Evolutionary conservation across 2,113 vertebrate genomes (phyloP), one percentile per base, ranked within the genome.

Genomic region (Hassar affinis): DNA sequence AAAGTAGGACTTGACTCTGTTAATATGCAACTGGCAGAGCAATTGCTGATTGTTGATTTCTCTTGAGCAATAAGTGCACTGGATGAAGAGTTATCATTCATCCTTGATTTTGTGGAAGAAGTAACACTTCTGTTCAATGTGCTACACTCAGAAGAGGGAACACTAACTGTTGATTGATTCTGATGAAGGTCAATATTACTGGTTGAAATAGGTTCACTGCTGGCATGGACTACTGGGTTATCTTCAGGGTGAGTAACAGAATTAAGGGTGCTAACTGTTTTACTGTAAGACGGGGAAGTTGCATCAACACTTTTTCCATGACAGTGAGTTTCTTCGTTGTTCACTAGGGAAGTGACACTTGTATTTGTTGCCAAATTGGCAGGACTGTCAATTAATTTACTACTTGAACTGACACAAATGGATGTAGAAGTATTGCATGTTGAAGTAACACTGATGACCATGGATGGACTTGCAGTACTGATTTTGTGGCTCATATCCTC

Each of bases 311-410:
- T 47, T 82, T 85, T 59, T 35, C n/a, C 59, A 52, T 66, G 54
- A 56, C 33, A 78, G 30, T 84, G 83, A 27, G 18, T 51, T 64
- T n/a, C 22, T 45, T 83, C 77, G 75, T n/a, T 18, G 27, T 25
- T 11, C 35, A 51, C 42, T 78, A 88, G 38, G 11, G 81, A 68
- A 62, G 15, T 83, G 11, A 84, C 88, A 27, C 77, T 56, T 64
- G 86, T 83, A 83, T 68, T 88, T 66, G 76, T 88, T 87, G 88
- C 81, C 35, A 74, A 38, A 78, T 17, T 80, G 49, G 83, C 45
- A 51, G 82, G 76, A 84, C 33, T 77, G 30, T 79, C n/a, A 45
- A 35, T 22, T 47, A 71, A 56, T 74, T n/a, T 80, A 59, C 75
- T 80, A 78, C 42, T 77, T 66, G 89, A 81, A 78, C 74, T 87